Conservation (phyloP, 2,888 invertebrate genomes). For the Drosophila pegasa region DNA sequence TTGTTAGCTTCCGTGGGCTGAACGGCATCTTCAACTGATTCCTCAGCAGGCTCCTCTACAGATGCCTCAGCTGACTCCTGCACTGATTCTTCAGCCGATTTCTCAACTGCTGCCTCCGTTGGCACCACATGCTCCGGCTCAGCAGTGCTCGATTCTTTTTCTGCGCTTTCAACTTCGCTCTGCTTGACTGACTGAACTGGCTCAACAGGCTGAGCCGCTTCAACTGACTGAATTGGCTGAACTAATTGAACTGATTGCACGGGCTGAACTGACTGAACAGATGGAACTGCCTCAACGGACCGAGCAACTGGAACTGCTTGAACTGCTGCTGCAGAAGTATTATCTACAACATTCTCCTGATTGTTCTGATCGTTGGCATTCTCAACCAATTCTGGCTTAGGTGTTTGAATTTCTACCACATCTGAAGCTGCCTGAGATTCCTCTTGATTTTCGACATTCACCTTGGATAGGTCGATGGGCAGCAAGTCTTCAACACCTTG, state of each 20-base stretch:
- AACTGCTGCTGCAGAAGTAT: no score
- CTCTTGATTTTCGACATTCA: conserved; percentile 2
- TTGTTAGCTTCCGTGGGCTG: conserved; percentile 31
- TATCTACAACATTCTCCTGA: background rate
- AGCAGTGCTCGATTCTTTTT: conserved; percentile 19
- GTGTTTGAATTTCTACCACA: conserved; percentile 6
- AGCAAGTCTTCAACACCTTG: conserved; percentile 65
- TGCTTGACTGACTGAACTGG: background rate
- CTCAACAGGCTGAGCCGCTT: background rate
- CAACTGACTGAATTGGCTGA: background rate
- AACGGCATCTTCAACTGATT: background rate
- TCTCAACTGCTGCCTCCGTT: conserved; percentile 26
- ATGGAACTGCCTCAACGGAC: background rate
- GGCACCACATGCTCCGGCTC: conserved; percentile 20
- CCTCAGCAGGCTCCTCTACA: conserved; percentile 16
- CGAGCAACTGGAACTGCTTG: background rate
- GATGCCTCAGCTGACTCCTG: conserved; percentile 19
- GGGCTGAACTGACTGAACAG: background rate
- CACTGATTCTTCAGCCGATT: conserved; percentile 3
- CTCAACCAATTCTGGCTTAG: background rate
- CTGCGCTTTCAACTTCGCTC: conserved; percentile 42
- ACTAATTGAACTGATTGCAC: background rate
- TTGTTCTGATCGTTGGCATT: background rate
- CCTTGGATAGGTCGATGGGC: conserved; percentile 37
- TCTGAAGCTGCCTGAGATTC: conserved; percentile 20